Evolutionary conservation across 2,888 invertebrate genomes (phyloP), one percentile per base, ranked within the genome.

Genomic region (Drosophila nigricruria): DNA sequence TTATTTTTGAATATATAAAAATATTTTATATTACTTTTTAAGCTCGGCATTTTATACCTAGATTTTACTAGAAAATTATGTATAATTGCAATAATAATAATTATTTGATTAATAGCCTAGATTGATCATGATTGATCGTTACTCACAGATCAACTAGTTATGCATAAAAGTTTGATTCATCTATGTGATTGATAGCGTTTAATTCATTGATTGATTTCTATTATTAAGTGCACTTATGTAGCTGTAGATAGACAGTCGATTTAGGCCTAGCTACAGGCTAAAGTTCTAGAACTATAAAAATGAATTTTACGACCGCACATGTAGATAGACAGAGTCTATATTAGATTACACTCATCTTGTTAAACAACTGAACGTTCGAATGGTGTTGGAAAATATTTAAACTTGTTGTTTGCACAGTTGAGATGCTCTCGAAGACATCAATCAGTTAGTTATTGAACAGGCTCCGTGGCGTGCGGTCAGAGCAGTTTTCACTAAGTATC

Each of bases 391-490:
- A 42, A 32, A 36, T 49, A 43, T 43, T 64, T 9, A 9, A n/a
- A 38, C 25, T 23, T 50, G 27, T 25, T 30, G 20, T 18, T 9
- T 57, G 18, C 30, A 32, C 38, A 18, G 27, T 38, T 52, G 45
- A 63, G 73, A 74, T 79, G 80, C 71, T 68, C 54, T 38, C 65
- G 52, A 67, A 79, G 75, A 65, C 70, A 82, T 80, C 77, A 77
- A 88, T 84, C 83, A 36, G 38, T 71, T 66, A 91, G 91, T 91
- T 84, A 71, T 82, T 81, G 78, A 77, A 75, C 61, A 81, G 89
- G 74, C 85, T 79, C 78, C 80, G 81, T 43, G 72, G 65, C 32
- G 81, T 61, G 58, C 70, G 74, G 78, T 70, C 54, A 53, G 34
- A 70, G 58, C 59, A 73, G 49, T 69, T 54, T 69, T 69, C 45